Conservation (phyloP, 92 coral and sea anemone species). For the Meandrina meandrites region DNA sequence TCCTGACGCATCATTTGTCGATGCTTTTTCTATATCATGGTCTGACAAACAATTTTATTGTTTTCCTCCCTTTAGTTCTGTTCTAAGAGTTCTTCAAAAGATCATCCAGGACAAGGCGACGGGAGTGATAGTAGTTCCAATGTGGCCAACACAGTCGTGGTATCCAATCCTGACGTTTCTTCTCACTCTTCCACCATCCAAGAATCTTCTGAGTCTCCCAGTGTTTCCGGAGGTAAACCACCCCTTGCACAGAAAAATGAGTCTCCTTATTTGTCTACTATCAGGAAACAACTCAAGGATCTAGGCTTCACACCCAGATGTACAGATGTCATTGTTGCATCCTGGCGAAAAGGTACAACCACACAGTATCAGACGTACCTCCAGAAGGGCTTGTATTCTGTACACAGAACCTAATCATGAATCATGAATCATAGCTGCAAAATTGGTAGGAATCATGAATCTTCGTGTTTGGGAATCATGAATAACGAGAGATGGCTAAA, state of each 20-base stretch:
- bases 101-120: constrained; percentile 48
- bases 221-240: constrained; percentile 39
- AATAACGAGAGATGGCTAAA: too few species aligned
- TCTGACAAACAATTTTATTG: constrained; percentile 42
- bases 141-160: constrained; percentile 69
- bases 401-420: too few species aligned
- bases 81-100: constrained; percentile 43
- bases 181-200: constrained; percentile 45
- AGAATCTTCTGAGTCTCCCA: constrained; percentile 51
- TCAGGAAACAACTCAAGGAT: constrained; percentile 38
- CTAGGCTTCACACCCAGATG: constrained; percentile 24
- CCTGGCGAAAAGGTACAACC: constrained; percentile 46
- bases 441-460: too few species aligned
- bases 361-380: constrained; percentile 46
- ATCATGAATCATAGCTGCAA: too few species aligned
- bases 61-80: constrained; percentile 67
- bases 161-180: constrained; percentile 45
- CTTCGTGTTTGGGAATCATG: too few species aligned
- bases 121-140: constrained; percentile 47
- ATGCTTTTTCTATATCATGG: constrained; percentile 66
- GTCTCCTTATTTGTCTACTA: constrained; percentile 38
- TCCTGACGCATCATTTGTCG: constrained; percentile 43
- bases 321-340: constrained; percentile 32
- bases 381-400: constrained; percentile 48
- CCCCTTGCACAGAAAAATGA: constrained; percentile 52